phyloP scores from a whole-genome alignment of 1,140 invertebrate genomes.

The Halyomorpha halys region DNA sequence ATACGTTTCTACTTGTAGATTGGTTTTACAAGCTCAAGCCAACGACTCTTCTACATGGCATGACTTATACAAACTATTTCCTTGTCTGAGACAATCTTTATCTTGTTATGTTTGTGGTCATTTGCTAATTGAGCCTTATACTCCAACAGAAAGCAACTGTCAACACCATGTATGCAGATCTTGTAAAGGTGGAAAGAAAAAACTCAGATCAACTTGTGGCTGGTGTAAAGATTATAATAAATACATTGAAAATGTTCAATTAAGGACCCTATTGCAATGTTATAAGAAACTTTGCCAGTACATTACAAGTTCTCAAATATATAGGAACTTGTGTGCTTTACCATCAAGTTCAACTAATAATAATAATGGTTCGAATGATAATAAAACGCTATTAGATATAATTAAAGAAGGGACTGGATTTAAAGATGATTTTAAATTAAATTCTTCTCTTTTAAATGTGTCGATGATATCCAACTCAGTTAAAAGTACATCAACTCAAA shows the following conservation, averaged over 20 bases:
- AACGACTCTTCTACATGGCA: conserved; percentile 61
- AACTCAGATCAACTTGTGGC: conserved; percentile 68
- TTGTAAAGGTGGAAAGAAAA: conserved; percentile 74
- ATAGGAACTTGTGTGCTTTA: conserved; percentile 44
- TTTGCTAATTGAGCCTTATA: conserved; percentile 68
- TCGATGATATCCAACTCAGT: conserved; percentile 9
- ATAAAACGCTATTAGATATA: conserved; percentile 43
- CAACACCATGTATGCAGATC: conserved; percentile 76
- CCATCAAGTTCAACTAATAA: conserved; percentile 42
- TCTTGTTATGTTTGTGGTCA: conserved; percentile 81
- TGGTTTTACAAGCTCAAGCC: conserved; percentile 58
- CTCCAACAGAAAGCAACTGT: conserved; percentile 68
- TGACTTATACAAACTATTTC: conserved; percentile 70
- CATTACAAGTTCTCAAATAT: conserved; percentile 57
- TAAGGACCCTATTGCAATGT: conserved; percentile 70
- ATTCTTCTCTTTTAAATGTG: conserved; percentile 58
- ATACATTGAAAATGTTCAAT: conserved; percentile 71
- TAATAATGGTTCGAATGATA: conserved; percentile 36
- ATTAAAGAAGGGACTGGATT: conserved; percentile 70
- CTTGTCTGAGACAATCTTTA: conserved; percentile 72
- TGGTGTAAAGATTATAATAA: conserved; percentile 75
- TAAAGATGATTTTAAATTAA: conserved; percentile 62
- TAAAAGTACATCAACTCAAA: conserved; percentile 23
- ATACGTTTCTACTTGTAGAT: conserved; percentile 70
- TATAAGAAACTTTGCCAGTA: conserved; percentile 81